phyloP scores from a whole-genome alignment of 2,888 invertebrate genomes.

The Selenia dentaria region DNA sequence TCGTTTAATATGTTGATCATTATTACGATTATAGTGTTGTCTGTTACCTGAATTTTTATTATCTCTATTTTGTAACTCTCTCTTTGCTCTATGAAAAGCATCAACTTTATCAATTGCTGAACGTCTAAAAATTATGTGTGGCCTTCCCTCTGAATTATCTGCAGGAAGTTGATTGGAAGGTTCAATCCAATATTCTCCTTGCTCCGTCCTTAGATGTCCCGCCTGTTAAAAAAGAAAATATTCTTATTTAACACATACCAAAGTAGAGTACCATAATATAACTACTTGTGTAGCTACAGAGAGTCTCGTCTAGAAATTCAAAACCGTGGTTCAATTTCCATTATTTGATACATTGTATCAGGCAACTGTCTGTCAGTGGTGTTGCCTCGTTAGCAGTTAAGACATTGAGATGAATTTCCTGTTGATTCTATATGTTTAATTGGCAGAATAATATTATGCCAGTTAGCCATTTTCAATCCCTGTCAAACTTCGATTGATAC shows the following conservation, averaged over 20 bases:
- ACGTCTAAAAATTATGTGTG: conserved; percentile 88
- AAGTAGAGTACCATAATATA: too few relatives aligned
- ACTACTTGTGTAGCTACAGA: too few relatives aligned
- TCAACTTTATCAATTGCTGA: conserved; percentile 84
- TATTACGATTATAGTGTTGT: conserved; percentile 66
- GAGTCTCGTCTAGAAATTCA: conserved; percentile 4
- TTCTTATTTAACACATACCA: too few relatives aligned
- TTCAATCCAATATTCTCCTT: conserved; percentile 89
- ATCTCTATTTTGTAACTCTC: conserved; percentile 52
- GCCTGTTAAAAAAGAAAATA: conserved; percentile 73
- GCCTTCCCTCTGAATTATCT: conserved; percentile 72
- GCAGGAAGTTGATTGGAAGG: conserved; percentile 84
- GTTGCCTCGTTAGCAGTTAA: conserved; percentile 34
- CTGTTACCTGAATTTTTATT: conserved; percentile 73
- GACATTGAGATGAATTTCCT: conserved; percentile 38
- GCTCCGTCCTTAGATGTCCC: conserved; percentile 87
- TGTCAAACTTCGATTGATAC: conserved; percentile 37
- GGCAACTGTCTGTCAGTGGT: conserved; percentile 21
- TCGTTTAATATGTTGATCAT: conserved; percentile 52
- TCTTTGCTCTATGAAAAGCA: conserved; percentile 67
- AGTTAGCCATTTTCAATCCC: too few relatives aligned
- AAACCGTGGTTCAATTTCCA: conserved; percentile 8
- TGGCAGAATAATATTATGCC: conserved; percentile 35
- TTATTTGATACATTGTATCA: conserved; percentile 19
- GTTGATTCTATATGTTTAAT: conserved; percentile 36